These are phyloP conservation scores for Caiman crocodilus DNA, from an alignment of 2,797 vertebrate genomes.

Conservation along the genomic window DNA sequence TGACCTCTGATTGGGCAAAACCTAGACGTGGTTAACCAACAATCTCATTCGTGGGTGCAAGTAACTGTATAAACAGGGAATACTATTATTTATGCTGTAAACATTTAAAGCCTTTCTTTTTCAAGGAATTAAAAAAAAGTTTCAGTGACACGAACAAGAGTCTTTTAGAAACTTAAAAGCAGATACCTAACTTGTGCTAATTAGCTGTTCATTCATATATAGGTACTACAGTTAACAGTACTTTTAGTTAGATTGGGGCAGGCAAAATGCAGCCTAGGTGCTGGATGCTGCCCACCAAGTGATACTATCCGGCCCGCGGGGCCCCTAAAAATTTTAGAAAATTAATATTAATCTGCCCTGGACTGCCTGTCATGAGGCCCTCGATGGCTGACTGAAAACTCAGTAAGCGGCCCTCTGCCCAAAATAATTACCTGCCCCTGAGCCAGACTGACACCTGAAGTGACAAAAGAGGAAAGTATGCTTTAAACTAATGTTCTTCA, in stretches of 20 bases:
- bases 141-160: not conserved
- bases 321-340: too few species aligned
- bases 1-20: not conserved
- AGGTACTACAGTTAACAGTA: not conserved
- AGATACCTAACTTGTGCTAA: not conserved
- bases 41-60: not conserved
- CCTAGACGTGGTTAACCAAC: not conserved
- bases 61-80: not conserved
- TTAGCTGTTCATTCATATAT: not conserved
- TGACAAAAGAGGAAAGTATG: not conserved
- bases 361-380: too few species aligned
- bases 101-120: not conserved
- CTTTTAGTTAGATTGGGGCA: not conserved
- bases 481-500: not conserved
- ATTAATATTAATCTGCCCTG: too few species aligned
- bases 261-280: too few species aligned
- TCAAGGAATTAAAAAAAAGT: not conserved
- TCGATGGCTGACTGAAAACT: too few species aligned
- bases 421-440: not conserved
- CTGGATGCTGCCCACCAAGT: too few species aligned
- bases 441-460: not conserved
- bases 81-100: not conserved
- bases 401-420: too few species aligned
- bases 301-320: too few species aligned
- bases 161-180: accelerated